Percentiles rank a stretch among this genome's conserved stretches.
These are phyloP conservation scores for Pseudococcus jackbeardsleyi DNA, from an alignment of 2,888 invertebrate genomes.

Conservation along the genomic window DNA sequence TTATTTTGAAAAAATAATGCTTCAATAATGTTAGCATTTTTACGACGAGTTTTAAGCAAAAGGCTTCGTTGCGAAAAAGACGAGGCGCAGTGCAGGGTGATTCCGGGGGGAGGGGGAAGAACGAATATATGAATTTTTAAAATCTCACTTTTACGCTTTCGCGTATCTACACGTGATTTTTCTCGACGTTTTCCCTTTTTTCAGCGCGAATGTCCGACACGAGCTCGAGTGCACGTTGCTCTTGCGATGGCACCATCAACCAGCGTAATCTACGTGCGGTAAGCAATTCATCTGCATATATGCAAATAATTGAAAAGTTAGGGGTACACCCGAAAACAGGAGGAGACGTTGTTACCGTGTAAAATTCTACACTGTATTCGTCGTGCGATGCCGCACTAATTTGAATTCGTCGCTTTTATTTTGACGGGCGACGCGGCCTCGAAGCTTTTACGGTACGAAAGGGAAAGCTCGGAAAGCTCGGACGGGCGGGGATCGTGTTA, in stretches of 20 bases:
- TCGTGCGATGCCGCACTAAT: background rate
- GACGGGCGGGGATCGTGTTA: background rate
- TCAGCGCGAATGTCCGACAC: background rate
- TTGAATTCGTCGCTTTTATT: background rate
- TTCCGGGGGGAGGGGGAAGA: background rate
- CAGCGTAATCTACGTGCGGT: background rate
- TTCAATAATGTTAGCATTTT: slow-evolving; percentile 15
- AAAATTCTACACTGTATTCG: background rate
- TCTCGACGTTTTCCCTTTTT: background rate
- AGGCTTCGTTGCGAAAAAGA: background rate
- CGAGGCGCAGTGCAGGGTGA: background rate
- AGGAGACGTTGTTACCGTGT: background rate
- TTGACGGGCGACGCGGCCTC: background rate
- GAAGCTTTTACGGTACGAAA: background rate
- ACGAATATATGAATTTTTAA: slow-evolving; percentile 15
- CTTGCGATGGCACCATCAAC: background rate
- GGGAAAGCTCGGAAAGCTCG: background rate
- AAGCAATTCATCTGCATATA: background rate
- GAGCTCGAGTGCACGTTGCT: background rate
- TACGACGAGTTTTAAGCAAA: background rate
- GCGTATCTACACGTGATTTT: background rate
- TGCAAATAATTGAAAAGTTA: background rate
- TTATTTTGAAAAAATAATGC: slow-evolving; percentile 22
- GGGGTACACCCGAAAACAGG: background rate
- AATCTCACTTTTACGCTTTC: background rate